phyloP scores from a whole-genome alignment of 2,888 invertebrate species.

The Melitaea athalia region DNA sequence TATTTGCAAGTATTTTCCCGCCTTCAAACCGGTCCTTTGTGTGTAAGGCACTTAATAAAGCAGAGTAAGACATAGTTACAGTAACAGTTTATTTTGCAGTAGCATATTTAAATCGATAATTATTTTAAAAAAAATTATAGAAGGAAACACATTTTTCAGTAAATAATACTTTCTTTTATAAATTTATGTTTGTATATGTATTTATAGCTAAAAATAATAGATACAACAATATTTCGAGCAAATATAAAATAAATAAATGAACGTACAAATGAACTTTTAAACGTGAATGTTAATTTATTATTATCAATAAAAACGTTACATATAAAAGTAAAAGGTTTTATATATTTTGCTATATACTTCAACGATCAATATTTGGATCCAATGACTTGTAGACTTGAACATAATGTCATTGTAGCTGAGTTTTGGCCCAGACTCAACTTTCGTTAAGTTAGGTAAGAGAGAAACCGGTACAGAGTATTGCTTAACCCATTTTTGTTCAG shows the following conservation, averaged over 20 bases:
- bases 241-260: too few species aligned
- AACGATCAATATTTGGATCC: not conserved
- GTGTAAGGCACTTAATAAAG: not conserved
- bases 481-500: slow-evolving; percentile 52
- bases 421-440: slow-evolving; percentile 43
- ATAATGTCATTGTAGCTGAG: slow-evolving; percentile 14
- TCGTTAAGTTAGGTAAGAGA: slow-evolving; percentile 65
- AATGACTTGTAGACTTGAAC: slow-evolving; percentile 4
- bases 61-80: not conserved
- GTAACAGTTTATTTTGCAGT: not conserved
- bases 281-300: too few species aligned
- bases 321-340: too few species aligned
- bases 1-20: not conserved
- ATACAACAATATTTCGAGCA: too few species aligned
- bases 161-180: too few species aligned
- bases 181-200: too few species aligned
- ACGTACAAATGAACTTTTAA: too few species aligned
- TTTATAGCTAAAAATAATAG: too few species aligned
- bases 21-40: not conserved
- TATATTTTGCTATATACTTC: too few species aligned
- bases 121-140: too few species aligned
- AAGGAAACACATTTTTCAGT: too few species aligned
- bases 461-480: slow-evolving; percentile 63
- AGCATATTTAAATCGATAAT: not conserved
- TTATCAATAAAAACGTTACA: too few species aligned